A percentile compares a stretch with the other conserved stretches of the same genome.
Conservation (phyloP, 2,797 vertebrate genomes). For the Xerus rutilus region DNA sequence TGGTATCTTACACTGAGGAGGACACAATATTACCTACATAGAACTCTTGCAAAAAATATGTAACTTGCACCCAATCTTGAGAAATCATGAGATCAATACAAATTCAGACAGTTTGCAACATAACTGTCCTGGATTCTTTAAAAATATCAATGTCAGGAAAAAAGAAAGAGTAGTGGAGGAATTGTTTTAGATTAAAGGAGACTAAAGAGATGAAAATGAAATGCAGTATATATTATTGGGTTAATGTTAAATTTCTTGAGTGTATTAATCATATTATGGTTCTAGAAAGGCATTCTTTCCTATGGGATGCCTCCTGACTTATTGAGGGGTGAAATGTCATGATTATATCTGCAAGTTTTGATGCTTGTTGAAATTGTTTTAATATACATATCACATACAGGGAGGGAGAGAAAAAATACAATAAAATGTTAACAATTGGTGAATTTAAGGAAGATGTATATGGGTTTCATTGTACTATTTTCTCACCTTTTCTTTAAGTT, state of each 20-base stretch:
- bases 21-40: not conserved
- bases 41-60: conserved; percentile 45
- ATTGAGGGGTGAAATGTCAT: not conserved
- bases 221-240: not conserved
- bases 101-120: not conserved
- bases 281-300: conserved; percentile 17
- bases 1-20: conserved; percentile 18
- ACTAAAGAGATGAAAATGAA: not conserved
- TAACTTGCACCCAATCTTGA: conserved; percentile 28
- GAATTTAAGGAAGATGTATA: too few species aligned
- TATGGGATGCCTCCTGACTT: not conserved
- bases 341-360: not conserved
- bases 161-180: not conserved
- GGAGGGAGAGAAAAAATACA: too few species aligned
- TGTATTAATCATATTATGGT: not conserved
- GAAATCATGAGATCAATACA: conserved; percentile 57
- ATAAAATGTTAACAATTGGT: too few species aligned
- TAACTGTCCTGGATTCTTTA: not conserved
- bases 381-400: not conserved
- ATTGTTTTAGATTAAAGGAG: not conserved
- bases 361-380: not conserved
- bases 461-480: too few species aligned
- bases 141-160: not conserved
- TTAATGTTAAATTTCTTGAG: not conserved
- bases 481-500: too few species aligned